Evolutionary conservation across 2,113 vertebrate species (phyloP), one percentile per base, ranked within the genome.

Genomic region (Oostethus manadensis): DNA sequence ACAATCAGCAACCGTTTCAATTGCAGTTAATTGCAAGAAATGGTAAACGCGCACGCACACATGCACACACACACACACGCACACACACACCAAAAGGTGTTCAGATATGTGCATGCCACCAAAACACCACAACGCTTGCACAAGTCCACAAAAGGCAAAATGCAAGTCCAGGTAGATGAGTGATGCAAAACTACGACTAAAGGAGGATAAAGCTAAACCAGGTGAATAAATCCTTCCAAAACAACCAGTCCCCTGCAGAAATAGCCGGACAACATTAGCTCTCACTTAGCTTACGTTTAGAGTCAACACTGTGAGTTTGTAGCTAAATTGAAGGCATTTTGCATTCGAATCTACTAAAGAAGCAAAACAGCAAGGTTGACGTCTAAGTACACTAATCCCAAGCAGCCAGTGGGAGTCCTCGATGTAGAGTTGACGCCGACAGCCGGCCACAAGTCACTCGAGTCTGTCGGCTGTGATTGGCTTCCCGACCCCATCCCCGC

Each of bases 321-420:
- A 14, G 38, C 38, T 42, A 42, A 42, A 42, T 3, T 42, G 38
- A 1, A 14, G 38, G 38, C 38, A 42, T 14, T 18, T 11, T 44
- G 46, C 33, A 10, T 22, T 40, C 49, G 18, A 26, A 2, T 18
- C 20, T 13, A 11, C 3, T 6, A 56, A 38, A 60, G 59, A 64
- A 11, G 56, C 21, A 20, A 56, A 49, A 49, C 67, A 77, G 77
- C 67, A 69, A 76, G 48, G 48, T 49, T 68, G 45, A 38, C 68
- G 17, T 67, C 56, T 66, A 67, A 68, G 58, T n/a, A 21, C 62
- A 63, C 77, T 87, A 84, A 88, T 79, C 74, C 82, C 71, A 56
- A 20, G 62, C 78, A 88, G 88, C 88, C 87, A 76, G 22, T 6
- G 38, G 10, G 49, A 62, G 69, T 76, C 88, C 88, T 21, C 86